A percentile compares a stretch with the other conserved stretches of the same genome.
phyloP scores from a whole-genome alignment of 2,888 invertebrate genomes.

The Bedellia somnulentella region DNA sequence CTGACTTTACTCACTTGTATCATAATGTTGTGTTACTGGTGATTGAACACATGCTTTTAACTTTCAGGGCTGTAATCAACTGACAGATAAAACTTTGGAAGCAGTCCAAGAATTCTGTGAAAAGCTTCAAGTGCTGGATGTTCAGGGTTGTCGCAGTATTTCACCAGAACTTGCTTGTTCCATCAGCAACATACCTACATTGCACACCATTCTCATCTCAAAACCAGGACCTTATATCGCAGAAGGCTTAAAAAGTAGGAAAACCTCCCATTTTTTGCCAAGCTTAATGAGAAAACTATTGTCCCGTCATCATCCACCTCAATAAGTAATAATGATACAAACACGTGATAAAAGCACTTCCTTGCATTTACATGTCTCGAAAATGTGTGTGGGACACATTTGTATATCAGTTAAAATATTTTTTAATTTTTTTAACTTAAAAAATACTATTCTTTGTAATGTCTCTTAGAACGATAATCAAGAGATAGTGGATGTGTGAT shows the following conservation, averaged over 20 bases:
- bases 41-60: too few relatives aligned
- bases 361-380: too few relatives aligned
- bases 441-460: too few relatives aligned
- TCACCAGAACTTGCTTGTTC: conserved; percentile 43
- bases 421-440: too few relatives aligned
- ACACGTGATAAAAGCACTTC: too few relatives aligned
- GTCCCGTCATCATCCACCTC: conserved; percentile 2
- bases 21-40: too few relatives aligned
- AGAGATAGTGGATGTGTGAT: too few relatives aligned
- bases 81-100: conserved; percentile 60
- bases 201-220: conserved; percentile 48
- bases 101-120: conserved; percentile 49
- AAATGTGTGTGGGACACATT: too few relatives aligned
- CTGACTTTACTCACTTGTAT: too few relatives aligned
- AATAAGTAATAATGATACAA: too few relatives aligned
- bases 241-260: conserved; percentile 34
- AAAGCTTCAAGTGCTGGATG: conserved; percentile 59
- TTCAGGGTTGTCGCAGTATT: conserved; percentile 55
- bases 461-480: too few relatives aligned
- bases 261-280: conserved; percentile 36
- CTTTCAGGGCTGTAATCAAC: conserved; percentile 62
- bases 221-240: conserved; percentile 47
- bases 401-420: too few relatives aligned
- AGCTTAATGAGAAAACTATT: conserved; percentile 35
- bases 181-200: conserved; percentile 30